These are phyloP conservation scores for Podiceps cristatus DNA, from an alignment of 2,113 vertebrate species.

Conservation along the genomic window DNA sequence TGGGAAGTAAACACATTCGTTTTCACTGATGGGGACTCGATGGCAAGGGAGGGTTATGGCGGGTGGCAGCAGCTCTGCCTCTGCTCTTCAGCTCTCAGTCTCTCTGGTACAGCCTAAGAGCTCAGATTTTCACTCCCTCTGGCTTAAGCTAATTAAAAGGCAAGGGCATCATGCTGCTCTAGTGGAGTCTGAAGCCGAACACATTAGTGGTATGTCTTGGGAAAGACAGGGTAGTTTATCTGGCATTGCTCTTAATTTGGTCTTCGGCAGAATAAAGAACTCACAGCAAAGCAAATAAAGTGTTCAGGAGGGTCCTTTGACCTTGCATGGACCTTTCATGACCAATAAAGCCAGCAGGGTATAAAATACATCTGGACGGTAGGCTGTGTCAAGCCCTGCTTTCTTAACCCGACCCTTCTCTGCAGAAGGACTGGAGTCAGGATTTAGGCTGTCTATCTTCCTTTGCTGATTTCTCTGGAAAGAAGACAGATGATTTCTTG, in stretches of 20 bases:
- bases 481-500: not conserved
- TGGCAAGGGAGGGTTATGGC: not conserved
- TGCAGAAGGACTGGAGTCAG: not conserved
- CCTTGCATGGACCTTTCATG: not conserved
- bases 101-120: not conserved
- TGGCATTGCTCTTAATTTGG: not conserved
- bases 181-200: not conserved
- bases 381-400: not conserved
- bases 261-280: not conserved
- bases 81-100: not conserved
- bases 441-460: not conserved
- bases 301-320: not conserved
- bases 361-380: not conserved
- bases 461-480: not conserved
- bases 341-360: not conserved
- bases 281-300: not conserved
- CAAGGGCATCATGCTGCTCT: not conserved
- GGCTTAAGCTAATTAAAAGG: conserved; percentile 24
- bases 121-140: not conserved
- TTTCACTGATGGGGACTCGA: not conserved
- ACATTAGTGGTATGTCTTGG: fast-evolving
- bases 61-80: not conserved
- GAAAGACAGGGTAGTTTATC: not conserved
- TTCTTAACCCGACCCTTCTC: not conserved
- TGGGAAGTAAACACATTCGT: not conserved